Base-by-base conservation (phyloP, 1,140 invertebrate species). In the Paracyclopina nana region DNA sequence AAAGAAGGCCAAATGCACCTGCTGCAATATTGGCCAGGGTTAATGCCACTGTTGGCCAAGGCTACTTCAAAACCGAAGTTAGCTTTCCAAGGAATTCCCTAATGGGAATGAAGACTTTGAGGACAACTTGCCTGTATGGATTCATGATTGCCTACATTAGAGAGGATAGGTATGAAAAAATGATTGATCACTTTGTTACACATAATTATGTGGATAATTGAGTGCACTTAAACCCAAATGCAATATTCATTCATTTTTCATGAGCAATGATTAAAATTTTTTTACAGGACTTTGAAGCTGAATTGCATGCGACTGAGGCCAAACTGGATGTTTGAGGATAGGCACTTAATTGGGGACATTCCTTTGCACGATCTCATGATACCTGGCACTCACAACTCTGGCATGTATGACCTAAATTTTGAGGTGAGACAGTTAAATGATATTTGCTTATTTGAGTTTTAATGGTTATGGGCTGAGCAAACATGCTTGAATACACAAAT, bases 361-460 rank as follows among this genome's bases (percentile, higher is more conserved):
- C 62, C 70, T 9, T 64, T 79, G n/a, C 65, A 67, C 1, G 65
- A 67, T 6, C 55, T 78, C 1, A 66, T 78, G 57, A 66, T 79
- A 42, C 77, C 77, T 18, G 77, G 77, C 2, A 77, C 76, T 0
- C 77, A 79, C 58, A 78, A 79, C 59, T 74, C 75, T 1, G 76
- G 74, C 16, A 72, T 72, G 28, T 77, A 72, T 59, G 20, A 38
- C n/a, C n/a, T n/a, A 38, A 38, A 16, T 38, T 20, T 38, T 4
- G 34, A 20, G 9, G 34, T 38, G 9, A 2, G 3, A 4, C 4
- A 9, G 20, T 38, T n/a, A n/a, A n/a, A n/a, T n/a, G n/a, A n/a
- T n/a, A n/a, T n/a, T n/a, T n/a, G n/a, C n/a, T n/a, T n/a, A 3
- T 38, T 38, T 38, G 14, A 5, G 34, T 4, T 14, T 16, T 5